phyloP scores from a whole-genome alignment of 2,888 invertebrate genomes.

The Callosobruchus maculatus region DNA sequence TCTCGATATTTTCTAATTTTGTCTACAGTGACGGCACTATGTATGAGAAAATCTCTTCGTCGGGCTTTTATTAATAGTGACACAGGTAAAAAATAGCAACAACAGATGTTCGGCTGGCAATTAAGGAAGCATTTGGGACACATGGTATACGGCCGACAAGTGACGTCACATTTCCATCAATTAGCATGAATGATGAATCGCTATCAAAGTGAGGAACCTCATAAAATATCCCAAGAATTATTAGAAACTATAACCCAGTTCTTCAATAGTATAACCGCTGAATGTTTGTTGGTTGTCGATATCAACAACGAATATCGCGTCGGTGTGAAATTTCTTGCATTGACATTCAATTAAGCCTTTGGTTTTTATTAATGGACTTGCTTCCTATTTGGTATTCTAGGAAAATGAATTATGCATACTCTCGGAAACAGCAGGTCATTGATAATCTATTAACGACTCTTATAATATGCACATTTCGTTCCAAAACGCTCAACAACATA shows the following conservation, averaged over 20 bases:
- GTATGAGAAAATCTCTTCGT: not conserved
- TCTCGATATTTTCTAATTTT: not conserved
- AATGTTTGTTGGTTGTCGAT: not conserved
- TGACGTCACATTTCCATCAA: not conserved
- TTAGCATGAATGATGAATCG: not conserved
- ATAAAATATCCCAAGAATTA: not conserved
- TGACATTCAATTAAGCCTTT: not conserved
- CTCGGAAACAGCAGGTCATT: not conserved
- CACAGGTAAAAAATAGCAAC: not conserved
- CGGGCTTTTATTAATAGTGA: not conserved
- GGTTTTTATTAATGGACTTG: not conserved
- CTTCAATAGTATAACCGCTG: not conserved
- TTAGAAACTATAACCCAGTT: not conserved
- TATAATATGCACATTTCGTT: too few species aligned
- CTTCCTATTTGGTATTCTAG: not conserved
- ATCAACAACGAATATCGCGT: not conserved
- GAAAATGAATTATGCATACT: not conserved
- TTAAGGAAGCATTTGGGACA: not conserved
- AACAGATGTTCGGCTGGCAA: not conserved
- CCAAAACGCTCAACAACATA: too few species aligned
- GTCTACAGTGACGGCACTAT: not conserved
- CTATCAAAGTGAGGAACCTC: too few species aligned
- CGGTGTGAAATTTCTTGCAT: not conserved
- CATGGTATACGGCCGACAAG: not conserved
- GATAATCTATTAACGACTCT: not conserved